A percentile compares a stretch with the other conserved stretches of the same genome.
Conservation (phyloP, 2,888 invertebrate species). For the Urechis unicinctus region DNA sequence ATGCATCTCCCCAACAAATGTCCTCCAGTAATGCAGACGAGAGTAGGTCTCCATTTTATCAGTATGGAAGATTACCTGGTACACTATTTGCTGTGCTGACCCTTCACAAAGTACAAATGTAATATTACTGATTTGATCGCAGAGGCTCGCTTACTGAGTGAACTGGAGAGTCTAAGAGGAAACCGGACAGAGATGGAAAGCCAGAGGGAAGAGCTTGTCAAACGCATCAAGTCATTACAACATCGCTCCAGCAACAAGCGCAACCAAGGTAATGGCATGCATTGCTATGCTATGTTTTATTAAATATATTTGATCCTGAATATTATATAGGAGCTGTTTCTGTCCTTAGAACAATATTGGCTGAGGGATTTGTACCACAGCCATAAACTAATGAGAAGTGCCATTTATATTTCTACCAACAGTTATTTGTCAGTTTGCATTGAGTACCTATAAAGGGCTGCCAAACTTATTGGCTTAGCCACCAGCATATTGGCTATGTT, state of each 20-base stretch:
- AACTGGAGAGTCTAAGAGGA: constrained; percentile 34
- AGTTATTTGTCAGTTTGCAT: too few species aligned
- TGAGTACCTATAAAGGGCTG: too few species aligned
- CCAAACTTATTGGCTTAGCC: too few species aligned
- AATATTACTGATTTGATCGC: too few species aligned
- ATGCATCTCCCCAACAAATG: too few species aligned
- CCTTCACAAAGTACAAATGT: too few species aligned
- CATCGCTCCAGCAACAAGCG: constrained; percentile 42
- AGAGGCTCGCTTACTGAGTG: constrained; percentile 27
- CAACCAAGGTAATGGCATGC: constrained; percentile 36
- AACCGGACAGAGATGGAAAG: constrained; percentile 37
- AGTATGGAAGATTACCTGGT: too few species aligned
- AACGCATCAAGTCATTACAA: constrained; percentile 45
- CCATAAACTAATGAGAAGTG: too few species aligned
- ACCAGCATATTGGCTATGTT: too few species aligned
- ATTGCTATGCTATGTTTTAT: not conserved
- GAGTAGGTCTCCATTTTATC: not conserved
- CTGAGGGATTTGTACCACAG: not conserved
- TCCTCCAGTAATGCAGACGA: not conserved
- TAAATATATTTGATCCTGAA: not conserved
- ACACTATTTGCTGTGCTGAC: too few species aligned
- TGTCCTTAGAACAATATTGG: not conserved
- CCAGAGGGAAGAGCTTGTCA: constrained; percentile 46
- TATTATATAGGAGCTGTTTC: not conserved
- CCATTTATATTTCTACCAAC: too few species aligned